Percentiles rank a stretch among this genome's conserved stretches.
These are phyloP conservation scores for Pygocentrus nattereri DNA, from an alignment of 2,797 vertebrate genomes.

Conservation along the genomic window DNA sequence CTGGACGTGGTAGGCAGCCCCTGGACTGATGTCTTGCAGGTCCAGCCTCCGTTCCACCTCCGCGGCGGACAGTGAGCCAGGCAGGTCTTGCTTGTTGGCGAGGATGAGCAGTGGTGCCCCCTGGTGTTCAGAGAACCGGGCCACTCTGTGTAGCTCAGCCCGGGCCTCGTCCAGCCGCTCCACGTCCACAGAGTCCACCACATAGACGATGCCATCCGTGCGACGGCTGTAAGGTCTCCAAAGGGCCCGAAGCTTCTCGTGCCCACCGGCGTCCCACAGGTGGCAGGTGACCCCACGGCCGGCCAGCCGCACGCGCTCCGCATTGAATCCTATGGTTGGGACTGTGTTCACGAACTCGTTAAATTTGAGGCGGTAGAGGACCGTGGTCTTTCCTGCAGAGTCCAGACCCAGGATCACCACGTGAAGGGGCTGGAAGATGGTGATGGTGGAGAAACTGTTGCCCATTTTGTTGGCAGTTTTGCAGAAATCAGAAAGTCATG, in stretches of 20 bases:
- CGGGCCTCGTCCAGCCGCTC: slow-evolving; percentile 88
- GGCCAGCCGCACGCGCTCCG: slow-evolving; percentile 85
- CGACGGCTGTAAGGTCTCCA: slow-evolving; percentile 91
- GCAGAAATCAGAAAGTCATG: slow-evolving; percentile 15
- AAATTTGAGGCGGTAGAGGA: slow-evolving; percentile 88
- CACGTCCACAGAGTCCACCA: slow-evolving; percentile 90
- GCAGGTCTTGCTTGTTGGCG: slow-evolving; percentile 91
- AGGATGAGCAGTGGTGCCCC: slow-evolving; percentile 88
- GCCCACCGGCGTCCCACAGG: slow-evolving; percentile 90
- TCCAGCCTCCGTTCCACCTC: slow-evolving; percentile 89
- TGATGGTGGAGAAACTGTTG: slow-evolving; percentile 87
- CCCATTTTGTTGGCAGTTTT: slow-evolving; percentile 73
- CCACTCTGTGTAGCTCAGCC: slow-evolving; percentile 89
- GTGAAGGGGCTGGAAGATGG: slow-evolving; percentile 88
- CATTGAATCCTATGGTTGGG: slow-evolving; percentile 91
- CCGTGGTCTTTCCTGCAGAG: slow-evolving; percentile 89
- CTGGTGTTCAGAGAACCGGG: slow-evolving; percentile 88
- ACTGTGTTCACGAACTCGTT: slow-evolving; percentile 92
- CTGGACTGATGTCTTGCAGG: slow-evolving; percentile 84
- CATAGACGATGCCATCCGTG: slow-evolving; percentile 89
- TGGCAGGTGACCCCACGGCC: slow-evolving; percentile 89
- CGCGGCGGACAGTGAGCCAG: slow-evolving; percentile 83
- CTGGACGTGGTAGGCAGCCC: slow-evolving; percentile 87
- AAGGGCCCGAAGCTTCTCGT: slow-evolving; percentile 88
- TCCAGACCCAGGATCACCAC: slow-evolving; percentile 91